Evolutionary conservation across 2,113 vertebrate genomes (phyloP), one percentile per base, ranked within the genome.

Genomic region (Phyllostomus hastatus): DNA sequence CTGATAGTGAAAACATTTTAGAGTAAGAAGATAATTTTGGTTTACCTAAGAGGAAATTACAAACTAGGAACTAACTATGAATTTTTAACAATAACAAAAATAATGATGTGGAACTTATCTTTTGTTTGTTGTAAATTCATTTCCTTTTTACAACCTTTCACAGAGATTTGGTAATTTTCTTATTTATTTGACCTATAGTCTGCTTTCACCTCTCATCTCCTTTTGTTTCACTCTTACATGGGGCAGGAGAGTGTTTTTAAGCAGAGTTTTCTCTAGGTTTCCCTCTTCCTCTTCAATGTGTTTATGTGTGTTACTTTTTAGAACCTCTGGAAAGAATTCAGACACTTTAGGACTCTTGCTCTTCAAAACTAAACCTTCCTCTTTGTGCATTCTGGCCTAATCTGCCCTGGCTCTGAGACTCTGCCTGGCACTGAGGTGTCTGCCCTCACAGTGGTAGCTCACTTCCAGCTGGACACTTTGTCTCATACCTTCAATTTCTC

Each of bases 261-360:
- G 38, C 20, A 17, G n/a, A 31, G 4, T 0, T 64, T 95, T 84
- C 59, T 84, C 19, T 85, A 67, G 33, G 8, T 28, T 80, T 9
- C 10, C 35, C 38, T 90, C 35, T 79, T n/a, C 22, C 50, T 46
- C 52, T 66, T 83, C 16, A 7, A 28, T 79, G 24, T 91, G 24
- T 88, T 95, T 95, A 57, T 66, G 20, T 82, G 57, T 72, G 96
- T 92, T 67, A 86, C 79, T 88, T 94, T 28, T 91, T 70, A 50
- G 64, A 94, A 59, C 10, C 81, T 76, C 57, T 41, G 20, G 26
- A 38, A 69, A 86, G n/a, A 88, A 88, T 72, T 54, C 57, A 76
- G 73, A 69, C 48, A 91, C 95, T 96, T 96, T 14, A 35, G 61
- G 82, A 93, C 31, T 83, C 75, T 85, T 67, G 33, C 20, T 89